These are phyloP conservation scores for Pseudolaguvia tuberculata DNA, from an alignment of 2,113 vertebrate species.

Conservation along the genomic window DNA sequence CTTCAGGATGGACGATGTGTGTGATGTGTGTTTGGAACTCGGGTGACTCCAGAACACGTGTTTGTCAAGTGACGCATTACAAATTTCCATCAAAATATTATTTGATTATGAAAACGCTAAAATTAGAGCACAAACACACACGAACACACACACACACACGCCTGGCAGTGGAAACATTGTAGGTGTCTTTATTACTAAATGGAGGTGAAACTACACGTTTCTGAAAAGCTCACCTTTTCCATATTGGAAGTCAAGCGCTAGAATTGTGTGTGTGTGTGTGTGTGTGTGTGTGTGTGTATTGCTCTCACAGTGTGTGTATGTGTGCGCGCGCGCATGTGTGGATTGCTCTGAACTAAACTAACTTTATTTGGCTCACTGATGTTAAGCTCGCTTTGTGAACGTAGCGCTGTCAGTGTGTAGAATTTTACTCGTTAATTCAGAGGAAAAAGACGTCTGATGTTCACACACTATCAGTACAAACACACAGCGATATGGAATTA, in stretches of 20 bases:
- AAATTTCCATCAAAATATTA: not conserved
- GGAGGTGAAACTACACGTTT: not conserved
- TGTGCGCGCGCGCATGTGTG: too few species aligned
- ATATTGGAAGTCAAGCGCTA: not conserved
- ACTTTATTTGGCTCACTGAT: too few species aligned
- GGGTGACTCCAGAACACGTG: not conserved
- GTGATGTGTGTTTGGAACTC: not conserved
- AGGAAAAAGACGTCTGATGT: too few species aligned
- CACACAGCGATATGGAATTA: too few species aligned
- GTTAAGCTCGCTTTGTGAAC: too few species aligned
- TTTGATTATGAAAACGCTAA: not conserved
- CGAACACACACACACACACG: not conserved
- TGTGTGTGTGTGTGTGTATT: too few species aligned
- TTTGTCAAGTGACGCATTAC: not conserved
- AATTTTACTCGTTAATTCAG: too few species aligned
- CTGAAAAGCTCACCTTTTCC: not conserved
- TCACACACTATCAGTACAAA: too few species aligned
- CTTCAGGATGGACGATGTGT: not conserved
- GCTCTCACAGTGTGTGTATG: too few species aligned
- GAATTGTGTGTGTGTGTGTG: too few species aligned
- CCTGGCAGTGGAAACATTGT: not conserved
- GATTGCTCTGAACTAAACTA: too few species aligned
- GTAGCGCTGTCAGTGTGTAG: too few species aligned
- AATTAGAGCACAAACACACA: not conserved
- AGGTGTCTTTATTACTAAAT: not conserved